phyloP scores from a whole-genome alignment of 2,888 invertebrate genomes.

The Linnaemya tessellans region DNA sequence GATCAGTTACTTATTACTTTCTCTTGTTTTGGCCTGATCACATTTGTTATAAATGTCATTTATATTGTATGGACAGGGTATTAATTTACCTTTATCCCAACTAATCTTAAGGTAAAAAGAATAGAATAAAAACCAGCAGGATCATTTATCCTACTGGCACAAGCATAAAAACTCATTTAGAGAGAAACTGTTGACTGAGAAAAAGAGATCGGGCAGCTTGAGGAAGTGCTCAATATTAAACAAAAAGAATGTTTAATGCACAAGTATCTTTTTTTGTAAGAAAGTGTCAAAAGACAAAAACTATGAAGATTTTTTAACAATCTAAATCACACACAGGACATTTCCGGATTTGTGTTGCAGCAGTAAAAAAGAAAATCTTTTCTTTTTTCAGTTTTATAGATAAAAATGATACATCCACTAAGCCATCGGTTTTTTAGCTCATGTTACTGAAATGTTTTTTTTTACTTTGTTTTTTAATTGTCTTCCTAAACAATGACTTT shows the following conservation, averaged over 20 bases:
- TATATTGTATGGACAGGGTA: constrained; percentile 66
- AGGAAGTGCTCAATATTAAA: constrained; percentile 66
- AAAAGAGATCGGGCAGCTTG: constrained; percentile 51
- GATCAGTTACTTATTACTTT: constrained; percentile 28
- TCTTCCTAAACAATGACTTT: constrained; percentile 53
- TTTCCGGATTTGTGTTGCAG: constrained; percentile 77
- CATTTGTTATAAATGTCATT: constrained; percentile 68
- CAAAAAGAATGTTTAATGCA: constrained; percentile 26
- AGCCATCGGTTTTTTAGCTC: constrained; percentile 80
- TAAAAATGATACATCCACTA: constrained; percentile 72
- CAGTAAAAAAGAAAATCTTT: constrained; percentile 46
- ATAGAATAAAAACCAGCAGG: constrained; percentile 32
- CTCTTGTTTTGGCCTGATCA: constrained; percentile 45
- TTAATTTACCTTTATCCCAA: constrained; percentile 49
- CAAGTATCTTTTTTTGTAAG: constrained; percentile 15
- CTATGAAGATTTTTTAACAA: constrained; percentile 45
- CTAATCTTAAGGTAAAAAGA: constrained; percentile 36
- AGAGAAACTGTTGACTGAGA: constrained; percentile 17
- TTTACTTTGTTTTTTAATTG: constrained; percentile 64
- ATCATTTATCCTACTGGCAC: constrained; percentile 43
- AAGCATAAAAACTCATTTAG: constrained; percentile 16
- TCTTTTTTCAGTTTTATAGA: constrained; percentile 71
- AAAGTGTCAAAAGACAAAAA: constrained; percentile 63
- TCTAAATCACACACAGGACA: constrained; percentile 77
- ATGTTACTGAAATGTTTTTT: constrained; percentile 76